phyloP scores from a whole-genome alignment of 2,797 vertebrate genomes.

The Pteropus rufus region DNA sequence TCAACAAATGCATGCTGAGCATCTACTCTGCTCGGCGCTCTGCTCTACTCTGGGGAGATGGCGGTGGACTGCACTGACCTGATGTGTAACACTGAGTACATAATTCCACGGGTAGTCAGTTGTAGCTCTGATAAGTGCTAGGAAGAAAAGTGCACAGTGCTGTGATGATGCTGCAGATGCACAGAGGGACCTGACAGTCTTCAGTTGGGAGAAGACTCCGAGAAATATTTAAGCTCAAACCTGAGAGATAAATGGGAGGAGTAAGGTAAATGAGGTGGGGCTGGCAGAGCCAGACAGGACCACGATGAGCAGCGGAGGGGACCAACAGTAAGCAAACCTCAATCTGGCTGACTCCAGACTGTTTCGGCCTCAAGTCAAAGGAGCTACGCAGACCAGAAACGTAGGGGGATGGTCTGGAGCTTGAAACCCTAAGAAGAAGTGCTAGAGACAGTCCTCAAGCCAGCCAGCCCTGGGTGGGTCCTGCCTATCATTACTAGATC shows the following conservation, averaged over 20 bases:
- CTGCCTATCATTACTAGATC: not conserved
- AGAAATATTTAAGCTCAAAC: not conserved
- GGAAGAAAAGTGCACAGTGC: not conserved
- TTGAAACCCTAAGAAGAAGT: not conserved
- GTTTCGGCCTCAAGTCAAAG: not conserved
- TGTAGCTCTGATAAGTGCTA: not conserved
- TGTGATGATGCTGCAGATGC: not conserved
- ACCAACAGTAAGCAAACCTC: not conserved
- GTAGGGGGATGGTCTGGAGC: not conserved
- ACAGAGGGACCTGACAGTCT: not conserved
- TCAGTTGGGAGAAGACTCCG: not conserved
- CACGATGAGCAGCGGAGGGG: not conserved
- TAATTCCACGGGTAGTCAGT: not conserved
- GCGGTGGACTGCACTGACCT: not conserved
- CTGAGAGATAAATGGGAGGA: not conserved
- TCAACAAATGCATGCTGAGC: not conserved
- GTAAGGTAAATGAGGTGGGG: not conserved
- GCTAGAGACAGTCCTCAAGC: not conserved
- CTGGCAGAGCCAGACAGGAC: not conserved
- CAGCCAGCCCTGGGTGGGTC: not conserved
- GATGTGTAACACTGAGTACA: fast-evolving
- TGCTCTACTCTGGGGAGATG: not conserved
- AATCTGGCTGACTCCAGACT: not conserved
- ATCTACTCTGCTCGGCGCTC: not conserved
- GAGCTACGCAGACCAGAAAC: not conserved